These are phyloP conservation scores for Rhimphoctona megacephalus DNA, from an alignment of 2,888 invertebrate species.

Conservation along the genomic window DNA sequence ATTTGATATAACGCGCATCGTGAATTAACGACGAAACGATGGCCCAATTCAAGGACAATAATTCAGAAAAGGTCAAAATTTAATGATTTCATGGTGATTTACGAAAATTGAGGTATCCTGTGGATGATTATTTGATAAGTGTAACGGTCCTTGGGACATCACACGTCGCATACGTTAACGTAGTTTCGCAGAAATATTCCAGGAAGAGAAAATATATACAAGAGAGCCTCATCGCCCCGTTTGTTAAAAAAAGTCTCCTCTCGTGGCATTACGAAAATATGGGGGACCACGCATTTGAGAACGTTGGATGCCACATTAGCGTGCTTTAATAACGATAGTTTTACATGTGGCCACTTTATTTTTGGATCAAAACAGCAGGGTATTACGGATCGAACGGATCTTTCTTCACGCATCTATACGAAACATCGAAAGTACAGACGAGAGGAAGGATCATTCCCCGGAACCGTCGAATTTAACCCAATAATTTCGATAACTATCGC, in stretches of 20 bases:
- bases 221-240: slow-evolving; percentile 35
- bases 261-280: slow-evolving; percentile 77
- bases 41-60: slow-evolving; percentile 39
- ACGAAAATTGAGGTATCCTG: slow-evolving; percentile 73
- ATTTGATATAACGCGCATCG: slow-evolving; percentile 37
- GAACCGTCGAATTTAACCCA: slow-evolving; percentile 69
- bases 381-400: slow-evolving; percentile 50
- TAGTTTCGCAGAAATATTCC: slow-evolving; percentile 60
- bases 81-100: slow-evolving; percentile 74
- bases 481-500: slow-evolving; percentile 73
- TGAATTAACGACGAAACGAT: slow-evolving; percentile 44
- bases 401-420: neutral
- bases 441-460: slow-evolving; percentile 59
- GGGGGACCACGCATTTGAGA: slow-evolving; percentile 43
- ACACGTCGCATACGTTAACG: slow-evolving; percentile 66
- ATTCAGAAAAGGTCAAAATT: slow-evolving; percentile 61
- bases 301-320: slow-evolving; percentile 63
- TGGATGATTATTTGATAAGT: slow-evolving; percentile 53
- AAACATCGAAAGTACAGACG: slow-evolving; percentile 49
- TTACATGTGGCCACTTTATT: slow-evolving; percentile 63
- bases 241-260: slow-evolving; percentile 56
- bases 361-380: slow-evolving; percentile 58
- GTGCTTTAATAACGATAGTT: slow-evolving; percentile 56
- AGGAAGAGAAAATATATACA: slow-evolving; percentile 53
- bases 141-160: slow-evolving; percentile 37